Evolutionary conservation across 2,888 invertebrate genomes (phyloP).

Genomic region (Temnothorax ravouxi): DNA sequence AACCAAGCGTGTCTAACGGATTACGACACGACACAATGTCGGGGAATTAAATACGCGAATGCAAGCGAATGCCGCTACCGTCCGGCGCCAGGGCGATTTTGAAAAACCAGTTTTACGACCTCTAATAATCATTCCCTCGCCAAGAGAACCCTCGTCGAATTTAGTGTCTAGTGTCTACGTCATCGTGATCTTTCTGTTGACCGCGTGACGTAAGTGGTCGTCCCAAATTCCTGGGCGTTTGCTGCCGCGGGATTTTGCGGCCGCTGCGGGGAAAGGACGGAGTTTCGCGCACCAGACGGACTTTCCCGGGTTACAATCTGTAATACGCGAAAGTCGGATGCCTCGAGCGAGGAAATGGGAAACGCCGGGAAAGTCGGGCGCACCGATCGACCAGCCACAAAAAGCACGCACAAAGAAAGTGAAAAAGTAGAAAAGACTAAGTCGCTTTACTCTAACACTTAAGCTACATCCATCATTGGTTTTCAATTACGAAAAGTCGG

Average conservation of each 20-base stretch:
- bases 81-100: conserved; percentile 46
- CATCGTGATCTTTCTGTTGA: conserved; percentile 57
- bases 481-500: conserved; percentile 9
- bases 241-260: conserved; percentile 53
- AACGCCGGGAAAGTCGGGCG: conserved; percentile 34
- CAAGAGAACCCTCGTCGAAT: conserved; percentile 51
- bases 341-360: conserved; percentile 31
- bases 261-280: conserved; percentile 39
- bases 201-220: conserved; percentile 64
- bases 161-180: conserved; percentile 65
- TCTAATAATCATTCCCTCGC: conserved; percentile 30
- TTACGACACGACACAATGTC: conserved; percentile 30
- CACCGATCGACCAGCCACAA: conserved; percentile 6
- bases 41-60: conserved; percentile 47
- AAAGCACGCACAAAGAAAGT: conserved; percentile 32
- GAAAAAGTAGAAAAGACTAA: conserved; percentile 42
- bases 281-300: conserved; percentile 50
- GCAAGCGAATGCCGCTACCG: background rate
- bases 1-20: conserved; percentile 37
- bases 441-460: conserved; percentile 9
- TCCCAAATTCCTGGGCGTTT: conserved; percentile 66
- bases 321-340: conserved; percentile 57
- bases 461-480: conserved; percentile 16
- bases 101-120: conserved; percentile 49
- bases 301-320: conserved; percentile 42